A percentile compares a stretch with the other conserved stretches of the same genome.
Evolutionary conservation across 2,797 vertebrate species (phyloP).

Genomic region (Gadopsis marmoratus): DNA sequence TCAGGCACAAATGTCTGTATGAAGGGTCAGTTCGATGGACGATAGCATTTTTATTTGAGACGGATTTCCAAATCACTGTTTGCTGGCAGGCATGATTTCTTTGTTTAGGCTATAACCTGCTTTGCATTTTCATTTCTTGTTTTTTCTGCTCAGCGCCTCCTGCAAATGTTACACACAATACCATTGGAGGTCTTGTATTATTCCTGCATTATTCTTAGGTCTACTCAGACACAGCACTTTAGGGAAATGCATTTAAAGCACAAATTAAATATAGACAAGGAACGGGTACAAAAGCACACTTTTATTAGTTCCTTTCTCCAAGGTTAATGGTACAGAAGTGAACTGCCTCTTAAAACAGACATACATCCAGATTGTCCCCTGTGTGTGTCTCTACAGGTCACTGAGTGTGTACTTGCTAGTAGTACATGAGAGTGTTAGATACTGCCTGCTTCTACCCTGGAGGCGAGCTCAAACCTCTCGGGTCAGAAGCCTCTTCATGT

Average conservation of each 20-base stretch:
- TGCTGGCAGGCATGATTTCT: constrained; percentile 28
- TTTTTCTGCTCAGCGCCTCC: not conserved
- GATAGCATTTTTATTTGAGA: constrained; percentile 8
- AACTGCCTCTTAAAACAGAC: constrained; percentile 43
- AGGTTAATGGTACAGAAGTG: constrained; percentile 63
- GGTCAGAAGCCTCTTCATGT: constrained; percentile 59
- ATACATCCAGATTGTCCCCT: constrained; percentile 63
- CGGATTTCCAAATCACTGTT: constrained; percentile 36
- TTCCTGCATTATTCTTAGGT: constrained; percentile 46
- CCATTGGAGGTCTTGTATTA: constrained; percentile 29
- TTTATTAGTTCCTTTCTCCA: constrained; percentile 63
- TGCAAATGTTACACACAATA: constrained; percentile 19
- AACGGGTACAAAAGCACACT: constrained; percentile 45
- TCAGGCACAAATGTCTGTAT: constrained; percentile 7
- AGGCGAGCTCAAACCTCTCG: constrained; percentile 47
- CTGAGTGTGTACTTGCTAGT: constrained; percentile 42
- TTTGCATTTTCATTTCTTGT: constrained; percentile 18
- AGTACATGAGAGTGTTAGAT: constrained; percentile 44
- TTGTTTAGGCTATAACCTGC: constrained; percentile 29
- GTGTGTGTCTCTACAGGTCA: constrained; percentile 38
- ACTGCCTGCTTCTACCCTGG: constrained; percentile 46
- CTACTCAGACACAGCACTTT: constrained; percentile 34
- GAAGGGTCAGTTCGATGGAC: not conserved
- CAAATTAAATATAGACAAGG: constrained; percentile 60
- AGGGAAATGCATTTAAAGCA: constrained; percentile 66